Conservation (phyloP, 2,113 vertebrate genomes). For the Eretmodus cyanostictus region DNA sequence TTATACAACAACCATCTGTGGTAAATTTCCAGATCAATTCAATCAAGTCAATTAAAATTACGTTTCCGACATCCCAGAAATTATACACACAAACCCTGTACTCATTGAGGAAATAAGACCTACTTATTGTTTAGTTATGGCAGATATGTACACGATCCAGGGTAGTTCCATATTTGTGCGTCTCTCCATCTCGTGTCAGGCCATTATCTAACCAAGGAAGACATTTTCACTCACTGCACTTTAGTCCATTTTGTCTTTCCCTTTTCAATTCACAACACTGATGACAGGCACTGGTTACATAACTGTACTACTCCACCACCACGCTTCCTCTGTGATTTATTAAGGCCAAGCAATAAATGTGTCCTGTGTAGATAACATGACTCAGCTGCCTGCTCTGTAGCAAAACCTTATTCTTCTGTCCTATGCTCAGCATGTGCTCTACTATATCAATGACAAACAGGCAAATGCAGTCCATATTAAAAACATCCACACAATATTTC, state of each 20-base stretch:
- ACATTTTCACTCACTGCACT: constrained; percentile 28
- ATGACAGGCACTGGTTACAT: constrained; percentile 60
- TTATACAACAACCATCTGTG: not conserved
- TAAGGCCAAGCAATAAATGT: constrained; percentile 53
- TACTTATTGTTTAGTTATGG: not conserved
- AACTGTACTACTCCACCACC: constrained; percentile 62
- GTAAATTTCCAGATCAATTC: not conserved
- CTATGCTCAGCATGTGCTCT: not conserved
- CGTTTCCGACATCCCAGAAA: not conserved
- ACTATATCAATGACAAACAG: not conserved
- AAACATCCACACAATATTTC: not conserved
- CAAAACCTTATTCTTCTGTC: not conserved
- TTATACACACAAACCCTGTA: not conserved
- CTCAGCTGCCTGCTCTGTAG: constrained; percentile 32
- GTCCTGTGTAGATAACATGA: constrained; percentile 51
- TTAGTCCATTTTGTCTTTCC: constrained; percentile 33
- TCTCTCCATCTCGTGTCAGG: not conserved
- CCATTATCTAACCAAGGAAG: constrained; percentile 1
- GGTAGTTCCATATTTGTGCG: not conserved
- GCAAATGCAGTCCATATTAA: not conserved
- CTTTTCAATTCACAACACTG: constrained; percentile 34
- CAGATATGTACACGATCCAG: not conserved
- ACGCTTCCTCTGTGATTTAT: constrained; percentile 48
- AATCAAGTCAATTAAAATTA: not conserved
- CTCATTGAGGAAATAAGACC: not conserved